Percentiles rank a stretch among this genome's conserved stretches.
These are phyloP conservation scores for Argyresthia goedartella DNA, from an alignment of 2,888 invertebrate species.

Conservation along the genomic window DNA sequence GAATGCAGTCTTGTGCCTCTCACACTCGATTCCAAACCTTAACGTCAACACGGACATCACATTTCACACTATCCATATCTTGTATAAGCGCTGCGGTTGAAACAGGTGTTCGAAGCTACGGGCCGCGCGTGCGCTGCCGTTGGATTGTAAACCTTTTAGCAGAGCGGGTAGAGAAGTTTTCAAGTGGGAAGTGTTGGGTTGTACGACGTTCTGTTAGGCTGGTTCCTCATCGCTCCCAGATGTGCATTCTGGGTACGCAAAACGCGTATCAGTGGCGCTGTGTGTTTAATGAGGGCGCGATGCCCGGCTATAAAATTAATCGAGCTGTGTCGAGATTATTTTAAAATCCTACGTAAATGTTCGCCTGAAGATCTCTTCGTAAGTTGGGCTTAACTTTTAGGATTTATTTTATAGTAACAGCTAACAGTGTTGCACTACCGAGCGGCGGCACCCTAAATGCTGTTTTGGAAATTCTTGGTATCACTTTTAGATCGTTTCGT, in stretches of 20 bases:
- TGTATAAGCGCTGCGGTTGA: conserved; percentile 54
- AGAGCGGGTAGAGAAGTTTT: neutral
- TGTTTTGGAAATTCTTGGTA: too few relatives aligned
- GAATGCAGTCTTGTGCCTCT: conserved; percentile 37
- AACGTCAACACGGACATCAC: neutral
- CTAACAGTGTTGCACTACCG: too few relatives aligned
- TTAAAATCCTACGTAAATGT: neutral
- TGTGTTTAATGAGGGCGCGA: conserved; percentile 43
- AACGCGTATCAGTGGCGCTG: conserved; percentile 51
- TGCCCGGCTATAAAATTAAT: conserved; percentile 44
- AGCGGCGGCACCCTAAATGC: too few relatives aligned
- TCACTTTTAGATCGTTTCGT: too few relatives aligned
- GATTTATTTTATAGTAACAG: too few relatives aligned
- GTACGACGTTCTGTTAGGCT: conserved; percentile 23
- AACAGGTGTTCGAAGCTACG: conserved; percentile 63
- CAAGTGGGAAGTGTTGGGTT: rapidly evolving
- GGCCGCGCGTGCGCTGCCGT: conserved; percentile 20
- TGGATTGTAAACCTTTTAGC: conserved; percentile 12
- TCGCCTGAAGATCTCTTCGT: neutral
- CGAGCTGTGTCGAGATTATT: conserved; percentile 20
- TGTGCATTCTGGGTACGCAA: conserved; percentile 55
- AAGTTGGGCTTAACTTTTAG: too few relatives aligned
- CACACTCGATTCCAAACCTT: conserved; percentile 21
- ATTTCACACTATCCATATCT: conserved; percentile 16
- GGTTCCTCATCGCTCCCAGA: conserved; percentile 59